Conservation (phyloP, 2,888 invertebrate genomes). For the Arrhopalites spinosus region DNA sequence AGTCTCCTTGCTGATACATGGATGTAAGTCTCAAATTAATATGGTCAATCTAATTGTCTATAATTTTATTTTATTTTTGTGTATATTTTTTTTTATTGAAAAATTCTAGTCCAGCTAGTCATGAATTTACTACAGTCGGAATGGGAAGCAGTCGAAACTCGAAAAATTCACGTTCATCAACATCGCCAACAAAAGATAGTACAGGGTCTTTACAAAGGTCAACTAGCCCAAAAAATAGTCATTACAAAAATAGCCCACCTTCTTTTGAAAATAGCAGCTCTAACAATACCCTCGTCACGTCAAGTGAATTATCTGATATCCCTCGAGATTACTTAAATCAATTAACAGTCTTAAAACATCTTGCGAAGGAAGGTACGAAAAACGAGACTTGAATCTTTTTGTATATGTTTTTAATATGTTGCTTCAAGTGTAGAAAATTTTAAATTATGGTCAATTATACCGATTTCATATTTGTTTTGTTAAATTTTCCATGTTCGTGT, state of each 20-base stretch:
- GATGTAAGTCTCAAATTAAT: constrained; percentile 47
- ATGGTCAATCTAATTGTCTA: constrained; percentile 1
- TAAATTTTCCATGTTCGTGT: background rate
- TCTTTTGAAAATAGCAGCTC: constrained; percentile 15
- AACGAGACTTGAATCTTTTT: too few relatives aligned
- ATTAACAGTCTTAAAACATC: constrained; percentile 80
- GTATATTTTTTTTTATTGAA: constrained; percentile 12
- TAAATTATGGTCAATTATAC: too few relatives aligned
- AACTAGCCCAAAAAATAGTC: constrained; percentile 19
- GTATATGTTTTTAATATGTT: background rate
- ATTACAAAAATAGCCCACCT: constrained; percentile 22
- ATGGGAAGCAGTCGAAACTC: constrained; percentile 42
- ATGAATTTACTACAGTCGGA: constrained; percentile 55
- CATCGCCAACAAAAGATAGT: constrained; percentile 20
- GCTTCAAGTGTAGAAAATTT: too few relatives aligned
- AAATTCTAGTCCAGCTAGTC: constrained; percentile 55
- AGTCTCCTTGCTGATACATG: constrained; percentile 56
- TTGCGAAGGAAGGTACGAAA: constrained; percentile 74
- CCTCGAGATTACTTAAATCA: constrained; percentile 83
- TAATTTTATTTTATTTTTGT: background rate
- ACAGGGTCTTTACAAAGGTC: constrained; percentile 19
- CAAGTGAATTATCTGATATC: constrained; percentile 77
- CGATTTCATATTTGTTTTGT: too few relatives aligned
- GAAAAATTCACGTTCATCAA: constrained; percentile 6
- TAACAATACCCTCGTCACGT: constrained; percentile 60